Base-by-base conservation (phyloP, 2,113 vertebrate species). In the Camelus bactrianus region DNA sequence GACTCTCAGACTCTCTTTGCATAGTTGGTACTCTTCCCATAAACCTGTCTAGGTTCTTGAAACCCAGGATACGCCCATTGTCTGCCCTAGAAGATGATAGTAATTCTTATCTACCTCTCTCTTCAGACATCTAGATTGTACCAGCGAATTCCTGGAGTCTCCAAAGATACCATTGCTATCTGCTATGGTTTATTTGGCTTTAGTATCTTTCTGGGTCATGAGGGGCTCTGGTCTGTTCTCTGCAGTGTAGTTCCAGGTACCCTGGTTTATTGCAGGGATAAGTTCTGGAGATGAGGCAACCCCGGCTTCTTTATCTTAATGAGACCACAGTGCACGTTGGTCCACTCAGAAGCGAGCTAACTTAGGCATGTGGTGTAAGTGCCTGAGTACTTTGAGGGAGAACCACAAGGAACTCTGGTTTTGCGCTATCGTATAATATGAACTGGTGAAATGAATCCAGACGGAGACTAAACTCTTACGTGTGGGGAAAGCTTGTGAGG, bases 1-100 rank as follows among this genome's bases (percentile, higher is more conserved):
- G 75, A 46, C n/a, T 93, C 67, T 83, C 56, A 94, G 54, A 20
- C 32, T 73, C 11, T 73, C 46, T 95, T 62, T 80, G 91, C 19
- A 15, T 32, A 22, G 13, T 84, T 52, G 16, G 35, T 20, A 1
- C 24, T 24, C 15, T 56, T 8, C 12, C 11, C 12, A 1, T 3
- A 42, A 54, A 65, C 4, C n/a, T 54, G 4, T 15, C 48, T 58
- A 13, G 12, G 7, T 46, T 64, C 50, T 54, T 38, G 35, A 91
- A 88, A 48, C 38, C 38, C 35, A 38, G 20, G 62, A 94, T 19
- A 26, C 11, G 3, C 48, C 20, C 56, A 35, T 3, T 46, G 32
- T 30, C 62, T 93, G 7, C 9, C 65, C 32, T 82, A n/a, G 42
- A 86, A 86, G 62, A 81, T 30, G 42, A 15, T 3, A n/a, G 22